Evolutionary conservation across 1,140 invertebrate species (phyloP).

Genomic region (Drosophila lacertosa): DNA sequence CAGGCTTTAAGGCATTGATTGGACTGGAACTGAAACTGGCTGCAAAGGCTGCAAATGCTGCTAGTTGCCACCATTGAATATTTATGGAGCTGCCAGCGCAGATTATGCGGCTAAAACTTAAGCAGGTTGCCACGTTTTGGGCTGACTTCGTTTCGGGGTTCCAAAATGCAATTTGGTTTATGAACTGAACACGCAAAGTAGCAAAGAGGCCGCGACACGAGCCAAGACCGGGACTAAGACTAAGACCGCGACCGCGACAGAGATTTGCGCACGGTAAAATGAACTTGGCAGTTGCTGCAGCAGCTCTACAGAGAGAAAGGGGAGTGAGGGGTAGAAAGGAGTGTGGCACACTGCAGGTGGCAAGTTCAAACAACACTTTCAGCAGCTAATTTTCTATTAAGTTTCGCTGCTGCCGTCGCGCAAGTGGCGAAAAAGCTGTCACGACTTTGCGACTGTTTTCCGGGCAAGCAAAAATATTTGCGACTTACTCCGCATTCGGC

Average conservation of each 20-base stretch:
- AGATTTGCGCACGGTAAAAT: slow-evolving; percentile 66
- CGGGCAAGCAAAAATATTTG: slow-evolving; percentile 26
- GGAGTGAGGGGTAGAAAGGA: background rate
- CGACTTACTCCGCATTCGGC: slow-evolving; percentile 19
- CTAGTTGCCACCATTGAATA: slow-evolving; percentile 65
- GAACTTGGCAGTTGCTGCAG: slow-evolving; percentile 59
- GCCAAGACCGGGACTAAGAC: slow-evolving; percentile 22
- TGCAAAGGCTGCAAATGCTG: slow-evolving; percentile 14
- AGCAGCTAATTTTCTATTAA: slow-evolving; percentile 58
- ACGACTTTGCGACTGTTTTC: slow-evolving; percentile 58
- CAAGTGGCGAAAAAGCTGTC: slow-evolving; percentile 43
- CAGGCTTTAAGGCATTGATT: slow-evolving; percentile 59
- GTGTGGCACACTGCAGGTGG: slow-evolving; percentile 16
- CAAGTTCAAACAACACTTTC: slow-evolving; percentile 41
- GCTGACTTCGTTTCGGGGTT: slow-evolving; percentile 29
- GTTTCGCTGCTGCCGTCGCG: slow-evolving; percentile 34
- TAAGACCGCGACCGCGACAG: slow-evolving; percentile 33
- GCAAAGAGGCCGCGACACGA: slow-evolving; percentile 44
- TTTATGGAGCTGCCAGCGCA: slow-evolving; percentile 72
- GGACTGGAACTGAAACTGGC: slow-evolving; percentile 4
- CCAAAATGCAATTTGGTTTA: slow-evolving; percentile 79
- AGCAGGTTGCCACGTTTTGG: slow-evolving; percentile 60
- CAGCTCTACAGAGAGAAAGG: background rate
- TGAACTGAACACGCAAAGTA: slow-evolving; percentile 68
- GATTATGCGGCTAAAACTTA: slow-evolving; percentile 80